Percentiles rank a stretch among this genome's conserved stretches.
These are phyloP conservation scores for Eurystomus glaucurus DNA, from an alignment of 2,797 vertebrate species.

Conservation along the genomic window DNA sequence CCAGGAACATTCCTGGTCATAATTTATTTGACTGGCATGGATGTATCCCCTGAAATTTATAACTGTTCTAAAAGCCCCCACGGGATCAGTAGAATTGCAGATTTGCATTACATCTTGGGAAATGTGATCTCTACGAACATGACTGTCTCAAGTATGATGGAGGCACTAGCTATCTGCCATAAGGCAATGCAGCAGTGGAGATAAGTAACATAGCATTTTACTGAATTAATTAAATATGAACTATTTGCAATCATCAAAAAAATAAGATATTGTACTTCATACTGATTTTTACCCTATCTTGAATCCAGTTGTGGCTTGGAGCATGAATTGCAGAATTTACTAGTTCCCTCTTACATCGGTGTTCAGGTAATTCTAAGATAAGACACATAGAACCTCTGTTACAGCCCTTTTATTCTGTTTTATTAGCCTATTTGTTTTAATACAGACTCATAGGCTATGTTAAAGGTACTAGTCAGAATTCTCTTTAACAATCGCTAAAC, in stretches of 20 bases:
- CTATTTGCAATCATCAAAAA: background rate
- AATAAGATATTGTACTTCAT: background rate
- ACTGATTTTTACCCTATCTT: background rate
- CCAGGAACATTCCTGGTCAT: background rate
- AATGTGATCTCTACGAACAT: background rate
- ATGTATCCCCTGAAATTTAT: background rate
- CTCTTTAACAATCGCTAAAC: background rate
- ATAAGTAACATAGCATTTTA: background rate
- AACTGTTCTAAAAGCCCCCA: background rate
- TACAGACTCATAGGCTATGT: background rate
- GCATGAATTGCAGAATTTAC: background rate
- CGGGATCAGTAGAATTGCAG: background rate
- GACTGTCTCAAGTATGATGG: background rate
- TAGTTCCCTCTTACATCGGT: background rate
- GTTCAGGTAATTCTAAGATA: background rate
- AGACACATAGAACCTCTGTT: background rate
- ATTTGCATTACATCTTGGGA: background rate
- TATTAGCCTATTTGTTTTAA: constrained; percentile 11
- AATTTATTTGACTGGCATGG: background rate
- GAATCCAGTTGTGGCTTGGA: background rate
- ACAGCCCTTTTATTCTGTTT: background rate
- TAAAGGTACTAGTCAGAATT: background rate
- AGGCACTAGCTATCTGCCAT: background rate
- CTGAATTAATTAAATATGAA: background rate
- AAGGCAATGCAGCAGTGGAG: background rate